These are phyloP conservation scores for Microctenopoma steveboyesi DNA, from an alignment of 2,797 vertebrate genomes.

Conservation along the genomic window DNA sequence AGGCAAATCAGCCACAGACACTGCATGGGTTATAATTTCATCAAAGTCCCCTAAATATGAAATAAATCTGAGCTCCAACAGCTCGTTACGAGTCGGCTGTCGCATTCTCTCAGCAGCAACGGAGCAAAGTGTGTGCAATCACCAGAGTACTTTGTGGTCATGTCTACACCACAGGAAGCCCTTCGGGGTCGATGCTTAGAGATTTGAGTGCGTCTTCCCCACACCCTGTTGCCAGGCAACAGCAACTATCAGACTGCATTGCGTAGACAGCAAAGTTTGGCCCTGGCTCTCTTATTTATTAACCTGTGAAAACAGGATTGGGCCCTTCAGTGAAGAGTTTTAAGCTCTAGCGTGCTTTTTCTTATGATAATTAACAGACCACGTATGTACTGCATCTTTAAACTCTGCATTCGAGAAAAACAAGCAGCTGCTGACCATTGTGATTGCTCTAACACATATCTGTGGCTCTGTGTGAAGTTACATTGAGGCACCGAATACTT, in stretches of 20 bases:
- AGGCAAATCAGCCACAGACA: conserved; percentile 21
- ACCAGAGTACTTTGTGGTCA: conserved; percentile 56
- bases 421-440: conserved; percentile 10
- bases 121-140: conserved; percentile 30
- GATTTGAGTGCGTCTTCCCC: conserved; percentile 52
- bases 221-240: conserved; percentile 82
- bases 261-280: conserved; percentile 62
- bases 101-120: conserved; percentile 22
- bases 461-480: conserved; percentile 26
- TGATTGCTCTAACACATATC: conserved; percentile 23
- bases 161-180: conserved; percentile 53
- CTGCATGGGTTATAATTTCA: conserved; percentile 22
- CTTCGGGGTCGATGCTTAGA: conserved; percentile 56
- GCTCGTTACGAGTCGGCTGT: conserved; percentile 19
- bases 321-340: conserved; percentile 6
- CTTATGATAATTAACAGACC: not conserved
- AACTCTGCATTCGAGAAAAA: conserved; percentile 25
- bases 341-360: not conserved
- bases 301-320: conserved; percentile 38
- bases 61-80: conserved; percentile 3
- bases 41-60: conserved; percentile 9
- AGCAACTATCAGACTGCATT: conserved; percentile 62
- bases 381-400: not conserved
- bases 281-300: conserved; percentile 50
- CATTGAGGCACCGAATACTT: conserved; percentile 26